Evolutionary conservation across 2,113 vertebrate genomes (phyloP).

Genomic region (Hepsetus odoe): DNA sequence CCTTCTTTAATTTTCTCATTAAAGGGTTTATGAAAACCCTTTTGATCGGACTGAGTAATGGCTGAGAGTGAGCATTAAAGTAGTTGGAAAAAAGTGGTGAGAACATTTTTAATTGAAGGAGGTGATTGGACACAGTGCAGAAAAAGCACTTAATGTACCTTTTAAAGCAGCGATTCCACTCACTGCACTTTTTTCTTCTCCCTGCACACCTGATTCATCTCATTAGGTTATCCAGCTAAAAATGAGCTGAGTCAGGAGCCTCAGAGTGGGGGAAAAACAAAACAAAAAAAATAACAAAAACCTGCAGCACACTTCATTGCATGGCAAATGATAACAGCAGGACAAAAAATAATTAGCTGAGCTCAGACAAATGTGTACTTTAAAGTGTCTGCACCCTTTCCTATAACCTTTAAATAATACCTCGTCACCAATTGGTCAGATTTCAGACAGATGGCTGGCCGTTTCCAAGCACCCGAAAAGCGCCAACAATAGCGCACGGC

Average conservation of each 20-base stretch:
- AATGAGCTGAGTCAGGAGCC: not conserved
- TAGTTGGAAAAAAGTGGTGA: no score
- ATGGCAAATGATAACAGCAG: slow-evolving; percentile 5
- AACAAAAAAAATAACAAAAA: not conserved
- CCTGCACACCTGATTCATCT: not conserved
- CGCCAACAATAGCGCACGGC: not conserved
- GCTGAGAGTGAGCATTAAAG: no score
- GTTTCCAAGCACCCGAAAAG: not conserved
- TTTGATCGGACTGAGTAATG: no score
- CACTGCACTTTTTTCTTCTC: not conserved
- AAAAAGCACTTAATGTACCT: not conserved
- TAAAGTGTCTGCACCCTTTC: not conserved
- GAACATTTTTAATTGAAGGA: no score
- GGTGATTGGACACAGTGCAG: no score
- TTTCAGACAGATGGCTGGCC: slow-evolving; percentile 3
- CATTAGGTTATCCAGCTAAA: not conserved
- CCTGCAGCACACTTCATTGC: not conserved
- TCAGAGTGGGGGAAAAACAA: not conserved
- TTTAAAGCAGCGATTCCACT: not conserved
- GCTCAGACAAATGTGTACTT: not conserved
- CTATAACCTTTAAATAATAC: slow-evolving; percentile 11
- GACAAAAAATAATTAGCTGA: slow-evolving; percentile 7
- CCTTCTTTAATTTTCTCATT: no score
- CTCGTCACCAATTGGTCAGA: not conserved
- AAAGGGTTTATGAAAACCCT: no score